These are phyloP conservation scores for Venustoraphidia nigricollis DNA, from an alignment of 2,888 invertebrate genomes.

Conservation along the genomic window DNA sequence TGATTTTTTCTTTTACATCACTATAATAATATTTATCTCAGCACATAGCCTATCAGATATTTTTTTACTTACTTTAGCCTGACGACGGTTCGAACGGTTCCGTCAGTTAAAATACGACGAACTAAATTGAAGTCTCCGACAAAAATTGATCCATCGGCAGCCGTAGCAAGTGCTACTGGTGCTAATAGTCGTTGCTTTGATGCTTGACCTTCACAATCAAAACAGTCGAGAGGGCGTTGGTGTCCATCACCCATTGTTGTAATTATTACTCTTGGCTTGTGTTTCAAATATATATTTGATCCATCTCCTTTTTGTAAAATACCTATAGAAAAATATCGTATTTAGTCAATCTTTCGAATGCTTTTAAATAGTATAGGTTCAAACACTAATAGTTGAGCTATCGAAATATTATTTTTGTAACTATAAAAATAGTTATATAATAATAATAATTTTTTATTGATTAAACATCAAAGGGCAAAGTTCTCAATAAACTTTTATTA, in stretches of 20 bases:
- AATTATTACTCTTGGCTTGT: slow-evolving; percentile 79
- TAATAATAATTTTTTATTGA: too few relatives aligned
- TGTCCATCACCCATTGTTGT: slow-evolving; percentile 87
- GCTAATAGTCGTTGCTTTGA: slow-evolving; percentile 70
- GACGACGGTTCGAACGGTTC: slow-evolving; percentile 64
- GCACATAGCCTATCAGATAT: too few relatives aligned
- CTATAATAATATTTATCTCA: neutral
- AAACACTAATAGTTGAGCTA: too few relatives aligned
- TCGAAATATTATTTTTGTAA: too few relatives aligned
- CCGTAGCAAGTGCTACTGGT: slow-evolving; percentile 82
- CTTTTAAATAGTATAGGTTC: too few relatives aligned
- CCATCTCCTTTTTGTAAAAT: slow-evolving; percentile 97
- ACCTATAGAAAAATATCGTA: slow-evolving; percentile 32
- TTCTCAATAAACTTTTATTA: too few relatives aligned
- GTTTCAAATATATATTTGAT: slow-evolving; percentile 84
- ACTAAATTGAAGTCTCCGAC: slow-evolving; percentile 94
- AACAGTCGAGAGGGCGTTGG: slow-evolving; percentile 74
- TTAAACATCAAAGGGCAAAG: too few relatives aligned
- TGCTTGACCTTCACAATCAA: slow-evolving; percentile 65
- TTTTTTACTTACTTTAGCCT: slow-evolving; percentile 56
- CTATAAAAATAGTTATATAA: too few relatives aligned
- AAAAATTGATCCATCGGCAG: slow-evolving; percentile 85
- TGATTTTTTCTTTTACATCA: too few relatives aligned
- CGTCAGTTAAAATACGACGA: slow-evolving; percentile 72
- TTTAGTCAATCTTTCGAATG: neutral